phyloP scores from a whole-genome alignment of 2,888 invertebrate genomes.

The Andrena minutula region DNA sequence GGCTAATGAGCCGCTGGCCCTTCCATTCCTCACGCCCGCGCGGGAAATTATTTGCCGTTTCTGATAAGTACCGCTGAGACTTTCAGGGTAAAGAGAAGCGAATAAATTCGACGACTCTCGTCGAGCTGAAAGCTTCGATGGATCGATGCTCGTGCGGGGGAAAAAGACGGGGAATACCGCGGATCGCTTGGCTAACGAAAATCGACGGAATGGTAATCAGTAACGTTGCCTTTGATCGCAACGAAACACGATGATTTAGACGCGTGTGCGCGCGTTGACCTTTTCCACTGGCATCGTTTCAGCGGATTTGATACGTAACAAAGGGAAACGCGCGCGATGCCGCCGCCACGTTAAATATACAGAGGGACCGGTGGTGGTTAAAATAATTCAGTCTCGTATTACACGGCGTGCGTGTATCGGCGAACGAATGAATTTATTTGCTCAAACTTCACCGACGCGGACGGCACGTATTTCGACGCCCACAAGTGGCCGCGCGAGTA shows the following conservation, averaged over 20 bases:
- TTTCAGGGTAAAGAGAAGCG: neutral
- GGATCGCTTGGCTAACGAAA: neutral
- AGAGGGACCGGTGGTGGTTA: conserved; percentile 12
- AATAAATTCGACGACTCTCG: neutral
- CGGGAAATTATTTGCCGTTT: conserved; percentile 72
- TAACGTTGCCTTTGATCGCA: conserved; percentile 1
- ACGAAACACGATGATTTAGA: conserved; percentile 9
- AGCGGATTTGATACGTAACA: conserved; percentile 33
- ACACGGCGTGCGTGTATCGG: conserved; percentile 38
- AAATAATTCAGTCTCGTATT: conserved; percentile 45
- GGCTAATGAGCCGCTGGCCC: conserved; percentile 63
- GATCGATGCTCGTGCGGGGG: neutral
- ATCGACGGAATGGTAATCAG: neutral
- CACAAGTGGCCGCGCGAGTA: conserved; percentile 67
- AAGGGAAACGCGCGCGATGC: conserved; percentile 26
- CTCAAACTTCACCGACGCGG: conserved; percentile 52
- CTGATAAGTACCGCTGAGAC: conserved; percentile 55
- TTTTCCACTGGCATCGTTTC: conserved; percentile 21
- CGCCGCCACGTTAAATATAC: conserved; percentile 31
- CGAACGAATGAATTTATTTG: conserved; percentile 66
- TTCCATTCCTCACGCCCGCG: conserved; percentile 48
- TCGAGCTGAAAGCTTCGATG: neutral
- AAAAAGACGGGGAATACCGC: neutral
- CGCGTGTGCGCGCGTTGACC: neutral
- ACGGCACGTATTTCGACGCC: conserved; percentile 65